Evolutionary conservation across 2,113 vertebrate genomes (phyloP), one percentile per base, ranked within the genome.

Genomic region (Otocyon megalotis): DNA sequence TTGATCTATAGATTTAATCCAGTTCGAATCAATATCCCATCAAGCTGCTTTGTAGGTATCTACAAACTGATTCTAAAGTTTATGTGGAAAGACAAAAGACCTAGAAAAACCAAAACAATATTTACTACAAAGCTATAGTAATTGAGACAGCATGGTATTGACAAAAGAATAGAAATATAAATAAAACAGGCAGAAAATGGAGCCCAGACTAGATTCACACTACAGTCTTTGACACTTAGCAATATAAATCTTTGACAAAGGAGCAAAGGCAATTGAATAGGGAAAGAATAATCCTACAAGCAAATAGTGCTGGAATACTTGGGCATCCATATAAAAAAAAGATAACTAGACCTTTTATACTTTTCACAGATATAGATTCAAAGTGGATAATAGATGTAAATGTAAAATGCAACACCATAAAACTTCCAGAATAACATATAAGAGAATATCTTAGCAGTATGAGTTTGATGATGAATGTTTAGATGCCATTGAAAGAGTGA

Each of bases 351-450:
- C 35, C 56, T n/a, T n/a, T 28, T 65, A 63, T 19, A 35, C 67
- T 76, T 83, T 94, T 83, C 58, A 89, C 69, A 94, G n/a, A 74
- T 56, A 48, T 56, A 63, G 56, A 54, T 14, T 93, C 28, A 67
- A 77, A n/a, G 50, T 67, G 20, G n/a, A 26, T 58, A 77, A 56
- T 19, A 87, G 13, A 79, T 43, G 43, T 43, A 43, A 43, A 43
- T 43, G 43, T 43, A 43, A 43, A 43, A 43, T 43, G 43, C 7
- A 93, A 79, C 87, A n/a, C 19, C 58, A 26, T 26, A 43, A 79
- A 67, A 60, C 37, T 72, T 67, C 15, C 67, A 67, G 50, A 69
- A 58, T 87, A 58, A 79, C 6, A 20, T 30, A 67, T 48, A 79
- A 58, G 6, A 56, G 35, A 93, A 80, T 24, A 63, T 5, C 16